A percentile compares a stretch with the other conserved stretches of the same genome.
Evolutionary conservation across 2,888 invertebrate genomes (phyloP).

Genomic region (Campaea margaritaria): DNA sequence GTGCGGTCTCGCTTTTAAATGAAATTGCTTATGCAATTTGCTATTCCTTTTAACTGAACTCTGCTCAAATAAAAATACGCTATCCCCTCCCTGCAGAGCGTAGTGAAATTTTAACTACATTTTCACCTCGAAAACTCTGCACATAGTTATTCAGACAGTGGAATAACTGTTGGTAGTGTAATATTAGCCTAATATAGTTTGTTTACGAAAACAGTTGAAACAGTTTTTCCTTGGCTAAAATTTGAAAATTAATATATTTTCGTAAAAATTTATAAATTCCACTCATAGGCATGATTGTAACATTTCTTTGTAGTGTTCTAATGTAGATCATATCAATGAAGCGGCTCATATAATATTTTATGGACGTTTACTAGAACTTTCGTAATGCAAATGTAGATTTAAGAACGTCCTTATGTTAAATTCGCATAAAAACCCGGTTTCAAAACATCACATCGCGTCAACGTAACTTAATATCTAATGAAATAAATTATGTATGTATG

Average conservation of each 20-base stretch:
- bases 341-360: too few relatives aligned
- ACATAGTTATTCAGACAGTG: constrained; percentile 9
- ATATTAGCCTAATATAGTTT: background rate
- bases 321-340: too few relatives aligned
- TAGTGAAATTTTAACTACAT: constrained; percentile 16
- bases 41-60: constrained; percentile 39
- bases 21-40: constrained; percentile 44
- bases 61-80: constrained; percentile 22
- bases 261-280: too few relatives aligned
- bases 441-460: constrained; percentile 1
- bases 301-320: too few relatives aligned
- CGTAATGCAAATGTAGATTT: too few relatives aligned
- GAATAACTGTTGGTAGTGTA: constrained; percentile 7
- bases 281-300: too few relatives aligned
- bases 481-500: constrained; percentile 11
- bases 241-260: too few relatives aligned
- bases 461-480: constrained; percentile 3
- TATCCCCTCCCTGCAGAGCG: constrained; percentile 7
- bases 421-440: constrained; percentile 4
- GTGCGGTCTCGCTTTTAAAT: constrained; percentile 41
- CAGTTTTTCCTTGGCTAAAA: too few relatives aligned
- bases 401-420: too few relatives aligned
- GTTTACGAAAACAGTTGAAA: constrained; percentile 4
- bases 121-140: constrained; percentile 20
- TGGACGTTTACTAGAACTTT: too few relatives aligned